Evolutionary conservation across 2,888 invertebrate genomes (phyloP).

Genomic region (Scaptomyza polygonia): DNA sequence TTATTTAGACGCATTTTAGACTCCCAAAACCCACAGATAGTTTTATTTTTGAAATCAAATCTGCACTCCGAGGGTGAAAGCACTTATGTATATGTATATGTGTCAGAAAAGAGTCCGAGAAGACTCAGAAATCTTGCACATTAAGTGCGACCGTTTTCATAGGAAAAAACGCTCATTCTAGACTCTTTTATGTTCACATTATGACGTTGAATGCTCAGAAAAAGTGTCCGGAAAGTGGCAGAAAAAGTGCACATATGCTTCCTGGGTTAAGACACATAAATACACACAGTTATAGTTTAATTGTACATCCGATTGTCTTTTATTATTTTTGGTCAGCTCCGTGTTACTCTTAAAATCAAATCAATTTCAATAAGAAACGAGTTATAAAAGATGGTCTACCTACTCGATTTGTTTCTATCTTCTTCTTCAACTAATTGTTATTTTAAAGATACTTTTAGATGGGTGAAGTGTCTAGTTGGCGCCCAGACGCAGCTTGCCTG

Average conservation of each 20-base stretch:
- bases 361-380: constrained; percentile 51
- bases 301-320: constrained; percentile 64
- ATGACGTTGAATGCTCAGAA: no score
- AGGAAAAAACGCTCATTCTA: no score
- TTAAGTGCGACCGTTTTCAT: no score
- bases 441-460: constrained; percentile 75
- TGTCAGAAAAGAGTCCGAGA: no score
- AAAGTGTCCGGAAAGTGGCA: no score
- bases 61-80: no score
- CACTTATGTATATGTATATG: no score
- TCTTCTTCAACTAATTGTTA: constrained; percentile 74
- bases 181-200: no score
- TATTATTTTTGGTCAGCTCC: constrained; percentile 46
- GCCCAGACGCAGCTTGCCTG: constrained; percentile 62
- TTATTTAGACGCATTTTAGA: no score
- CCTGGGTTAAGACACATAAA: constrained; percentile 25
- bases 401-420: constrained; percentile 63
- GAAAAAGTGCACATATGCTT: no score
- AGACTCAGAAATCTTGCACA: no score
- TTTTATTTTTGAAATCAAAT: neutral
- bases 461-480: constrained; percentile 45
- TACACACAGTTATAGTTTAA: constrained; percentile 30
- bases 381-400: constrained; percentile 69
- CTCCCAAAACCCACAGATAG: no score
- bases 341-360: constrained; percentile 57